Evolutionary conservation across 1,140 invertebrate genomes (phyloP), one percentile per base, ranked within the genome.

Genomic region (Protaetia brevitarsis): DNA sequence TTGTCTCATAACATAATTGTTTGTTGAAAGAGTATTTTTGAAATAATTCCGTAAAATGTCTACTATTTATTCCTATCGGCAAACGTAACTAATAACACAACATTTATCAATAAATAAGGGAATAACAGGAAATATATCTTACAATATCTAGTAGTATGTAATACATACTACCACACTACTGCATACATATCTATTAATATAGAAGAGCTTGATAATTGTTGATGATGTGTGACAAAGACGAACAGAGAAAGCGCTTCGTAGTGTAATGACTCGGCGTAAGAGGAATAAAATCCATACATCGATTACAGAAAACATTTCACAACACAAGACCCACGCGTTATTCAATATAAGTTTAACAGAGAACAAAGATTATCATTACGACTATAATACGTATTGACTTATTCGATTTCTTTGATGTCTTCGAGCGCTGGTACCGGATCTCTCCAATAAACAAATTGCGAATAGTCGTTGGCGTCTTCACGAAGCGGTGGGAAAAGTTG

Each of bases 371-470:
- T n/a, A n/a, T n/a, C n/a, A n/a, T 0, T 56, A 13, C 7, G 57
- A 28, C 2, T 4, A 59, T n/a, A 59, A 13, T n/a, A 59, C 23
- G 13, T 13, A 3, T 3, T 28, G 10, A 64, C 30, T 66, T 69
- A 67, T 23, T 28, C 28, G n/a, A 73, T 16, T 66, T 73, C 67
- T 8, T 69, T 65, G 28, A 75, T 66, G 27, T 73, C 68, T 29
- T 79, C 77, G 16, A 84, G 65, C 34, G 81, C 78, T 8, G 85
- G 86, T 70, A 97, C 85, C 6, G 95, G 94, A 65, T 94, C 88
- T 62, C 94, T 86, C 95, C 96, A 98, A 79, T 92, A 98, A 65
- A 89, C 88, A 74, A 95, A 95, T 70, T 90, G 88, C 60, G 90
- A 94, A 81, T 89, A 97, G 76, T 96, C 94, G 72, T 89, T 89